Base-by-base conservation (phyloP, 2,888 invertebrate species). In the Trachelus troglodyta region DNA sequence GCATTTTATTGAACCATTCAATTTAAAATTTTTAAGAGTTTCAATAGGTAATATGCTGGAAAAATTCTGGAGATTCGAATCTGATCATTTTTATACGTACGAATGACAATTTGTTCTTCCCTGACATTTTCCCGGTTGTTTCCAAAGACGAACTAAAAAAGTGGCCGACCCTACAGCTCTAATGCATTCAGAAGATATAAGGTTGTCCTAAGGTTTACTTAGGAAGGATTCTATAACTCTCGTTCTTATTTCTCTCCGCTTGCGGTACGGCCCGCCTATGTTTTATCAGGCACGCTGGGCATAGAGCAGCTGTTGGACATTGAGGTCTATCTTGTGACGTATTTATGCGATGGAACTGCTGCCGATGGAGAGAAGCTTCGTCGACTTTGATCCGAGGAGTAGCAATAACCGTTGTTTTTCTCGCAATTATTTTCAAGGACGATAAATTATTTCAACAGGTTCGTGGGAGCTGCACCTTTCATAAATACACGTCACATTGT, bases 401-500 rank as follows among this genome's bases (percentile, higher is more conserved):
- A n/a, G 40, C 73, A 35, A 6, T 12, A n/a, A 75, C 35, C 31
- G 75, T 69, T 15, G 34, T 73, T 78, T 74, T 78, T 76, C 30
- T 35, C 73, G 34, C 35, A n/a, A 74, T 73, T 73, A 78, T 75
- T 31, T 75, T 78, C 75, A 74, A 73, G 68, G 75, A 69, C 34
- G 69, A 78, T 69, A 74, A 78, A 78, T 73, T 78, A 76, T 76
- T 74, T 73, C 74, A 75, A 34, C 71, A 34, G 31, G 31, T 33
- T 34, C 31, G 12, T 31, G 31, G 71, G 31, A 33, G 31, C 71
- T 31, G 71, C 71, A 23, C 71, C 12, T 37, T 73, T 69, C 73
- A 80, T 79, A 82, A 79, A 83, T 76, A 80, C 81, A 83, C 81
- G 75, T 80, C 74, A 76, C 77, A 79, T 82, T 83, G 82, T 82